phyloP scores from a whole-genome alignment of 1,140 invertebrate species.

The Diabrotica undecimpunctata region DNA sequence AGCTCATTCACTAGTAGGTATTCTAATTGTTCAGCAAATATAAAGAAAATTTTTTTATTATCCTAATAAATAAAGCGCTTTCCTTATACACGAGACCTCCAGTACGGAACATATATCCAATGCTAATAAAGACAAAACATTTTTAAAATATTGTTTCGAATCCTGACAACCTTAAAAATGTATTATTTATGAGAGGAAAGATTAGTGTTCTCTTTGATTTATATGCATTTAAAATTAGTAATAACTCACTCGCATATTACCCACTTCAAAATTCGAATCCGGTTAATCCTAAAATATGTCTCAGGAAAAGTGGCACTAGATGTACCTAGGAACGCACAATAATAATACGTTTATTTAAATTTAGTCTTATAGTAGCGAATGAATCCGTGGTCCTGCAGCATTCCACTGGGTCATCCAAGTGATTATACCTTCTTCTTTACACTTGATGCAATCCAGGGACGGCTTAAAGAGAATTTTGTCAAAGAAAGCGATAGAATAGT shows the following conservation, averaged over 20 bases:
- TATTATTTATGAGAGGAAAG: neutral
- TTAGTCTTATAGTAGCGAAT: constrained; percentile 10
- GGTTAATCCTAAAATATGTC: neutral
- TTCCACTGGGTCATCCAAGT: constrained; percentile 29
- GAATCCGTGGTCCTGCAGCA: constrained; percentile 29
- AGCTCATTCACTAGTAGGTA: no score
- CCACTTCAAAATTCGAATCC: neutral
- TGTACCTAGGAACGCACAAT: constrained; percentile 1
- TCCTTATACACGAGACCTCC: no score
- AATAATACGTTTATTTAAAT: constrained; percentile 18
- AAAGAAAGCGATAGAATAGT: no score
- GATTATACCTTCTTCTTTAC: constrained; percentile 24
- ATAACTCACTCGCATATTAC: constrained; percentile 2
- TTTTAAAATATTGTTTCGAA: no score
- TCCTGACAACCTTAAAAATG: no score
- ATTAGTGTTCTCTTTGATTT: neutral
- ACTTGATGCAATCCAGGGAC: neutral
- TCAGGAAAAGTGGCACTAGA: neutral
- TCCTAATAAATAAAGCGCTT: no score
- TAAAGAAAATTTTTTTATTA: no score
- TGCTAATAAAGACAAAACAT: no score
- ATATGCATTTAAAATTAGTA: neutral
- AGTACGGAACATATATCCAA: no score
- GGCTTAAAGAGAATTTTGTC: neutral
- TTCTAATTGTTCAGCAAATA: no score